Conservation (phyloP, 2,888 invertebrate species). For the Pasiphila rectangulata region DNA sequence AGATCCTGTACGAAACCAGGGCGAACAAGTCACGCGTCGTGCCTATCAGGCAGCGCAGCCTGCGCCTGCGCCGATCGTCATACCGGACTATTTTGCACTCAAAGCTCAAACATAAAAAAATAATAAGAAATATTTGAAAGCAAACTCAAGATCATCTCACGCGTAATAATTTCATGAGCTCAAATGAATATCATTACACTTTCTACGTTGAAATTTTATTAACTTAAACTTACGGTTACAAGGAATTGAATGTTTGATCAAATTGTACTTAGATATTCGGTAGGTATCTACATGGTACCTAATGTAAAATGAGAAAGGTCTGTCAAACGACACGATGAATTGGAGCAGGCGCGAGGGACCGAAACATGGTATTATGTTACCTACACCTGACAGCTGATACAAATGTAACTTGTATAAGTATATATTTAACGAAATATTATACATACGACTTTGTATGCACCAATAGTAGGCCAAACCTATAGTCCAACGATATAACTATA, state of each 20-base stretch:
- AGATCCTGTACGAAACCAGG: conserved; percentile 73
- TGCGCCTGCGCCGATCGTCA: conserved; percentile 32
- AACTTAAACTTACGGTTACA: conserved; percentile 22
- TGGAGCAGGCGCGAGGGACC: conserved; percentile 71
- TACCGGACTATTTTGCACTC: conserved; percentile 16
- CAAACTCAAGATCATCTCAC: conserved; percentile 41
- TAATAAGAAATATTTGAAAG: conserved; percentile 39
- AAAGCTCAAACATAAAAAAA: conserved; percentile 29
- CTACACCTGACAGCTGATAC: conserved; percentile 70
- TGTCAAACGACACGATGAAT: conserved; percentile 74
- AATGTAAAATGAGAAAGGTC: conserved; percentile 74
- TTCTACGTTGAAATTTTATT: conserved; percentile 40
- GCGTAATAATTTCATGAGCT: conserved; percentile 40
- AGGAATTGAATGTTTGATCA: conserved; percentile 35
- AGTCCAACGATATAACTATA: no score
- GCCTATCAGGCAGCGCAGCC: conserved; percentile 58
- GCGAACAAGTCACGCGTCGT: conserved; percentile 73
- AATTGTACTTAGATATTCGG: conserved; percentile 24
- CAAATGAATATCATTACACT: conserved; percentile 37
- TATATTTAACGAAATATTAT: conserved; percentile 64
- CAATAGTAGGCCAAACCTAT: no score
- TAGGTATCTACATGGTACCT: conserved; percentile 44
- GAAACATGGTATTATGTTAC: conserved; percentile 68
- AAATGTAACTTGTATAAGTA: conserved; percentile 54
- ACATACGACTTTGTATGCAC: background rate